These are phyloP conservation scores for Megaleporinus macrocephalus DNA, from an alignment of 2,113 vertebrate genomes.

Conservation along the genomic window DNA sequence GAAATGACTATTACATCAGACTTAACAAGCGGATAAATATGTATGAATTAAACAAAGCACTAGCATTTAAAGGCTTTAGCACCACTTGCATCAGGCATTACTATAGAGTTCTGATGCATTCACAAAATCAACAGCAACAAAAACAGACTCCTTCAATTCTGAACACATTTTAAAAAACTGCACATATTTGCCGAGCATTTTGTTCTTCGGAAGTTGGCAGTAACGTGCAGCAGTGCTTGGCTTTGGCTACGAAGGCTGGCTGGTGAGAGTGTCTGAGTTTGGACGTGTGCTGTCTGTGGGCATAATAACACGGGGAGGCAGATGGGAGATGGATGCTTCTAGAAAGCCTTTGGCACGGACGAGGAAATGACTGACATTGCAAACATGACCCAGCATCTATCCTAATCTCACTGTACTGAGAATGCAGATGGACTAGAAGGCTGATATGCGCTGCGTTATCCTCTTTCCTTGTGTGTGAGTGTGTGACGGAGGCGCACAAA, in stretches of 20 bases:
- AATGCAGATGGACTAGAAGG: conserved; percentile 49
- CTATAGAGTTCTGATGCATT: neutral
- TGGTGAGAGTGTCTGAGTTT: conserved; percentile 52
- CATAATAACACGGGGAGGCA: conserved; percentile 55
- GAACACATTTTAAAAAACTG: neutral
- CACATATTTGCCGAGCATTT: neutral
- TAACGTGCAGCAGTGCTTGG: neutral
- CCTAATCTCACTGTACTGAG: conserved; percentile 67
- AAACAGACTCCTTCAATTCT: neutral
- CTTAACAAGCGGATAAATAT: too few relatives aligned
- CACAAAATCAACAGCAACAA: neutral
- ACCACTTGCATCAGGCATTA: neutral
- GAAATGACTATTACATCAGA: too few relatives aligned
- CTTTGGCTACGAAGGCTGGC: conserved; percentile 51
- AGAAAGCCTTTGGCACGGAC: conserved; percentile 53
- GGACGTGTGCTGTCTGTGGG: conserved; percentile 38
- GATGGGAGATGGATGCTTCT: conserved; percentile 57
- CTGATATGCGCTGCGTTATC: conserved; percentile 55
- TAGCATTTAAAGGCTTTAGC: neutral
- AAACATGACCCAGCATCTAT: conserved; percentile 55
- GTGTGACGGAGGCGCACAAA: conserved; percentile 37
- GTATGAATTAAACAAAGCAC: too few relatives aligned
- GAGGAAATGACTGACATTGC: conserved; percentile 60
- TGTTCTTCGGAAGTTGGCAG: neutral
- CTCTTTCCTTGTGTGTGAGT: conserved; percentile 19